Evolutionary conservation across 2,797 vertebrate genomes (phyloP).

Genomic region (Apogon talboti): DNA sequence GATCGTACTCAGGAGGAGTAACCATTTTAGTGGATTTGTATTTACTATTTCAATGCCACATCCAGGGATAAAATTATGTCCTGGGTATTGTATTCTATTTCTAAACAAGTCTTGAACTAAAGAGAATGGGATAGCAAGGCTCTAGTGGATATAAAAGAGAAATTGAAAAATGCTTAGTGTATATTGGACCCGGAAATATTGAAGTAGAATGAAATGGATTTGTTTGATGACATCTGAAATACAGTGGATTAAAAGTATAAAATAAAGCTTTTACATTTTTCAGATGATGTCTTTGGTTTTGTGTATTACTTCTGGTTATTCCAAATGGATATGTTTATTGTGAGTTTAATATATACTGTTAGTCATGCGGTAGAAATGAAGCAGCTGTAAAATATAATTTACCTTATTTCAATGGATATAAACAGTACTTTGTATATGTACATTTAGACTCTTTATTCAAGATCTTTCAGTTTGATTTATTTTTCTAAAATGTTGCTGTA

Average conservation of each 20-base stretch:
- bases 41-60: slow-evolving; percentile 65
- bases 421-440: not conserved
- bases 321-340: not conserved
- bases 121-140: slow-evolving; percentile 42
- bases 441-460: not conserved
- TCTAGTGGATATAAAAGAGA: slow-evolving; percentile 31
- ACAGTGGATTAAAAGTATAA: slow-evolving; percentile 23
- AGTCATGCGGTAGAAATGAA: not conserved
- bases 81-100: slow-evolving; percentile 60
- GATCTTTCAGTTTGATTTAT: not conserved
- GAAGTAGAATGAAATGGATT: slow-evolving; percentile 37
- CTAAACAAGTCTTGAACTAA: slow-evolving; percentile 51
- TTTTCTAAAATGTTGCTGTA: not conserved
- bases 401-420: not conserved
- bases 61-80: slow-evolving; percentile 63
- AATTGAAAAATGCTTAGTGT: slow-evolving; percentile 55
- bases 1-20: slow-evolving; percentile 63
- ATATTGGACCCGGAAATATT: slow-evolving; percentile 48
- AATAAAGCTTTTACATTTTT: not conserved
- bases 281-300: not conserved
- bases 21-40: slow-evolving; percentile 74
- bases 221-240: slow-evolving; percentile 28
- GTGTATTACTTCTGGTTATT: not conserved
- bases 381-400: too few species aligned
- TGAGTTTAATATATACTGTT: not conserved